A percentile compares a stretch with the other conserved stretches of the same genome.
These are phyloP conservation scores for Sebastes fasciatus DNA, from an alignment of 2,113 vertebrate genomes.

Conservation along the genomic window DNA sequence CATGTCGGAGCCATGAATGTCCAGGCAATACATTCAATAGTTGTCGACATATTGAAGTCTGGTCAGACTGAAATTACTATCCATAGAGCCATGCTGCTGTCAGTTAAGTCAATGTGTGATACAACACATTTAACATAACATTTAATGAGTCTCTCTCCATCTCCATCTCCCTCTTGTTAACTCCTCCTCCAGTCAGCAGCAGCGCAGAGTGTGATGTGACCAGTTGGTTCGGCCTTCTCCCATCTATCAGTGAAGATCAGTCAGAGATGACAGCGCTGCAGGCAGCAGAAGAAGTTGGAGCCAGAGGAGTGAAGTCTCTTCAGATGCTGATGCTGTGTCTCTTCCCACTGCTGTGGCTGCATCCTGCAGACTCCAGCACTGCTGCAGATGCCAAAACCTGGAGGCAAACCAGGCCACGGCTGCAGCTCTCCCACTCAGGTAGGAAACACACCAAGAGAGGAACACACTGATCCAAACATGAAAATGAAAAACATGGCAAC, in stretches of 20 bases:
- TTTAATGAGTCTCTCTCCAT: not conserved
- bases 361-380: not conserved
- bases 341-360: slow-evolving; percentile 39
- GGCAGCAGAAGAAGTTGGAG: not conserved
- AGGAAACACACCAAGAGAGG: slow-evolving; percentile 7
- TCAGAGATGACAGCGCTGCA: slow-evolving; percentile 30
- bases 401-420: slow-evolving; percentile 58
- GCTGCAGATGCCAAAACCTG: not conserved
- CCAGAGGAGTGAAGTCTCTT: not conserved
- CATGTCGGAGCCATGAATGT: too few relatives aligned
- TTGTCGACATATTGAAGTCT: too few relatives aligned
- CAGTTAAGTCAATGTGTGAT: not conserved
- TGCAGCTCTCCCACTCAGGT: slow-evolving; percentile 74
- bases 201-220: slow-evolving; percentile 44
- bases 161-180: not conserved
- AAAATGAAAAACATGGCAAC: too few relatives aligned
- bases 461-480: too few relatives aligned
- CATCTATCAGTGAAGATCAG: not conserved
- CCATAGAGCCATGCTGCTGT: not conserved
- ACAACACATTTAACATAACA: not conserved
- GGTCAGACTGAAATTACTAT: not conserved
- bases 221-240: not conserved
- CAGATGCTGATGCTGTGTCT: not conserved
- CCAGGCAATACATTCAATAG: too few relatives aligned
- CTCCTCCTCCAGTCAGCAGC: not conserved